Evolutionary conservation across 2,888 invertebrate species (phyloP), one percentile per base, ranked within the genome.

Genomic region (Periphyllus acericola): DNA sequence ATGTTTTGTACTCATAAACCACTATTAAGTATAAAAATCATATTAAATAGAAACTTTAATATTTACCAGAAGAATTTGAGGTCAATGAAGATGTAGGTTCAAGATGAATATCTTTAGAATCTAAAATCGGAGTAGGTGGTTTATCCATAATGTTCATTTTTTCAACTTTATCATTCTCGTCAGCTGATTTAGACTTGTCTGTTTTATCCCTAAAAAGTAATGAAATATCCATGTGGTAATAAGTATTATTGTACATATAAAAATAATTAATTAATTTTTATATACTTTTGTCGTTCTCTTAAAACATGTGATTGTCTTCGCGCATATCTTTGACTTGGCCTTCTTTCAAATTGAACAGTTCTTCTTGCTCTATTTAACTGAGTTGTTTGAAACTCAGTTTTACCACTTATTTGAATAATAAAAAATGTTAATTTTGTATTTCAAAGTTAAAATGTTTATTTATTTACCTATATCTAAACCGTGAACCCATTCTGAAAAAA

Each of bases 401-500:
- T 95, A 0, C 99, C 98, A 90, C 97, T 97, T 91, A 25, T 91
- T 90, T 79, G 25, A 78, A 89, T 2, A 88, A 83, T 68, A 34
- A 74, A 84, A 75, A 84, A n/a, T n/a, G 46, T 46, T 74, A 55
- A 40, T 40, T 55, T 55, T 55, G 19, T 29, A 32, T 21, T 32
- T 55, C 1, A 34, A 74, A 55, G 19, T 34, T 5, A 14, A 68
- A 66, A 21, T 32, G 8, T 80, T 72, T 81, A 36, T 66, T 52
- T 60, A 66, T 89, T 89, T 90, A 94, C 94, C 94, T 93, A 91
- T 96, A 96, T 91, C 98, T 95, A 92, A 99, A 99, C 88, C 99
- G 94, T 25, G 99, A 99, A 85, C 99, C 99, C 97, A 99, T 98
- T 89, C 99, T 94, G 93, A 99, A 98, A 93, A 99, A 99, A 92